These are phyloP conservation scores for Serilophus lunatus DNA, from an alignment of 2,113 vertebrate species.

Conservation along the genomic window DNA sequence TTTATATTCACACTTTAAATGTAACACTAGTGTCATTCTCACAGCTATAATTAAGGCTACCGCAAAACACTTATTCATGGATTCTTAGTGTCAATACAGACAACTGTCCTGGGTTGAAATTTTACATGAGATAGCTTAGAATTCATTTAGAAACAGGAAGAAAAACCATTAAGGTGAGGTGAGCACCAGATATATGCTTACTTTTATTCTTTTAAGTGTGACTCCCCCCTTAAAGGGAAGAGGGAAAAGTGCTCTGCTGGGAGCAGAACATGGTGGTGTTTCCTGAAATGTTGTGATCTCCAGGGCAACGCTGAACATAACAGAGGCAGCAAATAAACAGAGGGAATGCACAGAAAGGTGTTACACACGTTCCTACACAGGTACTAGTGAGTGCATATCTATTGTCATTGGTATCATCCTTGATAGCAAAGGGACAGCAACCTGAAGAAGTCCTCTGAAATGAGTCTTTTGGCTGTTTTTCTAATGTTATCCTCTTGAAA, in stretches of 20 bases:
- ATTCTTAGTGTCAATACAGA: conserved; percentile 1
- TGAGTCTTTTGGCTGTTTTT: background rate
- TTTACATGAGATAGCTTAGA: background rate
- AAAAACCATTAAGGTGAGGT: background rate
- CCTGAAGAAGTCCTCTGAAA: background rate
- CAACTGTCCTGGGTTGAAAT: background rate
- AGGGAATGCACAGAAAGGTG: background rate
- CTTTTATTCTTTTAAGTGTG: background rate
- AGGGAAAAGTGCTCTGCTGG: background rate
- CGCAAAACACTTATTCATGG: background rate
- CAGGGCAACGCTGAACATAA: background rate
- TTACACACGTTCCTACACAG: accelerated
- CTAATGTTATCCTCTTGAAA: background rate
- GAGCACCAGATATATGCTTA: background rate
- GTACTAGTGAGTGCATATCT: background rate
- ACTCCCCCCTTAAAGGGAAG: background rate
- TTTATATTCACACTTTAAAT: conserved; percentile 57
- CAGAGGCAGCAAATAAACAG: background rate
- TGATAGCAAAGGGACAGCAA: background rate
- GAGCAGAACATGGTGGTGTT: background rate
- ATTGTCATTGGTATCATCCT: background rate
- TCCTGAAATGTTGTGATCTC: background rate
- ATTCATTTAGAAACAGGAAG: conserved; percentile 2
- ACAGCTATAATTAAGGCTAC: conserved; percentile 22
- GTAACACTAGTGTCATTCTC: conserved; percentile 11